Conservation (phyloP, 2,888 invertebrate species). For the Ormyrus nitidulus region DNA sequence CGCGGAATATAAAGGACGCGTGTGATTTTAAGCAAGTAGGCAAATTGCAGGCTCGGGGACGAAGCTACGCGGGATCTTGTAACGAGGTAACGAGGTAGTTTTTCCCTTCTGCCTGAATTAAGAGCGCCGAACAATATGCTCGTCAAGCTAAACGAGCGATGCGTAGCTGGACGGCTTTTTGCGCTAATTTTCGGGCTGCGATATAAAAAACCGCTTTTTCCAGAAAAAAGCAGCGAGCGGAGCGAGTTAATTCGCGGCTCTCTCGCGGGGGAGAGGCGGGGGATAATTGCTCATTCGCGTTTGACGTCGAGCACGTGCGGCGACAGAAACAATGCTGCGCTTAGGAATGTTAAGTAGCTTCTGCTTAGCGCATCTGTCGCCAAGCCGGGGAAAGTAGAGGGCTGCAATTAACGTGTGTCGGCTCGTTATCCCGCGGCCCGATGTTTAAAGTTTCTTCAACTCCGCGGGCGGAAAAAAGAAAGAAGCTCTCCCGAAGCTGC, state of each 20-base stretch:
- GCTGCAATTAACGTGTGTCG: conserved; percentile 21
- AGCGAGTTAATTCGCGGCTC: conserved; percentile 9
- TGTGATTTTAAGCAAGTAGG: no score
- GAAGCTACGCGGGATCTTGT: no score
- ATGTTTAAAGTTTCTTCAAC: conserved; percentile 43
- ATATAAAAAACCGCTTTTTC: not conserved
- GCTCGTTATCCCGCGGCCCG: conserved; percentile 5
- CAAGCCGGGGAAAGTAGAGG: not conserved
- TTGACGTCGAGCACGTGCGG: not conserved
- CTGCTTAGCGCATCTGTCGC: conserved; percentile 28
- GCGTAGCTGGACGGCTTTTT: no score
- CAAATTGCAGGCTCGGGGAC: no score
- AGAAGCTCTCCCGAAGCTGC: not conserved
- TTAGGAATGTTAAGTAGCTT: conserved; percentile 41
- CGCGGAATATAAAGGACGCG: no score
- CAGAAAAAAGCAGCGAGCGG: not conserved
- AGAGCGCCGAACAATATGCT: no score
- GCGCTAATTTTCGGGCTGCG: no score
- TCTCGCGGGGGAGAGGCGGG: not conserved
- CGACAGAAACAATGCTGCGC: conserved; percentile 27
- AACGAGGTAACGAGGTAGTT: no score
- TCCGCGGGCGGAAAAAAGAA: conserved; percentile 1
- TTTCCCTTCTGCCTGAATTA: no score
- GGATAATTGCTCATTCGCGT: conserved; percentile 18
- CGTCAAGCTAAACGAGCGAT: no score